Percentiles rank a stretch among this genome's conserved stretches.
phyloP scores from a whole-genome alignment of 2,888 invertebrate genomes.

The Capitulum mitella region DNA sequence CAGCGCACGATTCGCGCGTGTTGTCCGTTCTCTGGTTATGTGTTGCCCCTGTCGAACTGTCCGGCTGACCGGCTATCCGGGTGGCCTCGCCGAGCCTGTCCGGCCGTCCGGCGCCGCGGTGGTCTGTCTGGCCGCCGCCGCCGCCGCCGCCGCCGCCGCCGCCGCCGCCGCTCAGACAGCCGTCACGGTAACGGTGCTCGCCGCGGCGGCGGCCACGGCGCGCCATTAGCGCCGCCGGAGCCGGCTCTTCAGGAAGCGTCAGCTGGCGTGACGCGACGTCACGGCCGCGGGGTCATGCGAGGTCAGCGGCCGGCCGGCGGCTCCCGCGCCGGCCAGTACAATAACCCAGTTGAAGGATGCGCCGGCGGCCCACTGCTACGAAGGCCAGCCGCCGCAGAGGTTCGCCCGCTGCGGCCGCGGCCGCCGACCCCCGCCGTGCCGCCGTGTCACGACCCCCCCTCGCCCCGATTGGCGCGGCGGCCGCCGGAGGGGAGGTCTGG shows the following conservation, averaged over 20 bases:
- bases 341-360: conserved; percentile 18
- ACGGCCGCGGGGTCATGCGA: background rate
- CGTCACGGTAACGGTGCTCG: too few relatives aligned
- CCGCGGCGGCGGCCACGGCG: background rate
- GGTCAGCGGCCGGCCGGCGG: background rate
- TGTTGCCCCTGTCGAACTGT: too few relatives aligned
- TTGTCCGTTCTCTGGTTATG: too few relatives aligned
- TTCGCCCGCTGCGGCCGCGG: background rate
- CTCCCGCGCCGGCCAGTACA: background rate
- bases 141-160: too few relatives aligned
- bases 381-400: background rate
- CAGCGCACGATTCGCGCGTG: too few relatives aligned
- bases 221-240: background rate
- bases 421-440: background rate
- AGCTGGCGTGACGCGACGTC: conserved; percentile 8
- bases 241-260: background rate
- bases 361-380: background rate
- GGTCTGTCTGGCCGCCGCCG: too few relatives aligned
- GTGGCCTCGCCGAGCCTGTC: background rate
- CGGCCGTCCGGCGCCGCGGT: background rate
- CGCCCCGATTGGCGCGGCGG: background rate
- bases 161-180: too few relatives aligned
- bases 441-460: background rate
- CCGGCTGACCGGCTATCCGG: too few relatives aligned
- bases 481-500: background rate